Percentiles rank a stretch among this genome's conserved stretches.
These are phyloP conservation scores for Meandrina meandrites DNA, from an alignment of 92 coral and sea anemone species.

Conservation along the genomic window DNA sequence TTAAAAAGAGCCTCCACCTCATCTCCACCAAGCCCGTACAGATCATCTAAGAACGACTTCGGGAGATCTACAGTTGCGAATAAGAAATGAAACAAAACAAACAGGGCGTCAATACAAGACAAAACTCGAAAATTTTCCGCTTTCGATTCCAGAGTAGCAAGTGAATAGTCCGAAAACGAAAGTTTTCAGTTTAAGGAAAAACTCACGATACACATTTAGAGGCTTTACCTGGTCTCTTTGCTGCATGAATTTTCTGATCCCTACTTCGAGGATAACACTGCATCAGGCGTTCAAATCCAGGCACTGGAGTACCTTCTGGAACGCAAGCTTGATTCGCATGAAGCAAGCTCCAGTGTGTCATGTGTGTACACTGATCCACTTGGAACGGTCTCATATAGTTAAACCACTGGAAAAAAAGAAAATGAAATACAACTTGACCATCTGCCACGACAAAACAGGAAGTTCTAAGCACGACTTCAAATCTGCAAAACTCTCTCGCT, in stretches of 20 bases:
- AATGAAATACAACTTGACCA: not conserved
- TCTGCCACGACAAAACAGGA: not conserved
- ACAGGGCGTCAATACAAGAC: not conserved
- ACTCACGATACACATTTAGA: not conserved
- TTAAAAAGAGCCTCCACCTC: constrained; percentile 32
- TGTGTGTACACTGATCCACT: not conserved
- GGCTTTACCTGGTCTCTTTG: constrained; percentile 13
- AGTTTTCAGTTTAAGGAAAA: not conserved
- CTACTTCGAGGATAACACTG: not conserved
- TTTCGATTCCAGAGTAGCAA: not conserved
- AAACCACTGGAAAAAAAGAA: constrained; percentile 12
- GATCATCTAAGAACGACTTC: constrained; percentile 29
- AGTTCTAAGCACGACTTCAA: not conserved
- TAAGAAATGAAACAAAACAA: too few relatives aligned
- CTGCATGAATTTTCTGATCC: constrained; percentile 5
- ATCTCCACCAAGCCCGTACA: not conserved
- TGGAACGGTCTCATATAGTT: constrained; percentile 25
- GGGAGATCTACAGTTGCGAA: not conserved
- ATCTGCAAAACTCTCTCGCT: not conserved
- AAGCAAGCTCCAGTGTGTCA: constrained; percentile 19
- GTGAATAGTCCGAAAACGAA: constrained; percentile 5
- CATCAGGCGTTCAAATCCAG: constrained; percentile 25
- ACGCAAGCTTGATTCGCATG: constrained; percentile 62
- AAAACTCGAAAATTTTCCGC: constrained; percentile 35
- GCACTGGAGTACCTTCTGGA: constrained; percentile 72